Evolutionary conservation across 2,113 vertebrate genomes (phyloP), one percentile per base, ranked within the genome.

Genomic region (Indicator indicator): DNA sequence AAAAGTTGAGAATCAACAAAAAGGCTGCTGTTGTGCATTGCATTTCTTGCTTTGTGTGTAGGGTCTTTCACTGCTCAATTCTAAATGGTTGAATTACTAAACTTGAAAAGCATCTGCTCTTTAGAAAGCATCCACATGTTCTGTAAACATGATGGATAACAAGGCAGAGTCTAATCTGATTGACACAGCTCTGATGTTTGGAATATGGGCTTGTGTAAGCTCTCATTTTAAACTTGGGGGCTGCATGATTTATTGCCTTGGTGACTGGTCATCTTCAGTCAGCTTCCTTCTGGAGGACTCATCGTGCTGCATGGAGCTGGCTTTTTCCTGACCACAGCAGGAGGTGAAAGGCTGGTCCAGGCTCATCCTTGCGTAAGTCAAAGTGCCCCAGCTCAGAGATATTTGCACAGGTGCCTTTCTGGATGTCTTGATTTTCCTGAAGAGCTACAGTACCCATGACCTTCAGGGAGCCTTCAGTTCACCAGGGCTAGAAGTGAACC

Each of bases 91-190:
- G 95, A 94, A 85, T 96, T 94, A 94, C 77, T 96, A 92, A 95
- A 93, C 88, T 90, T 93, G 89, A 94, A 97, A 94, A 93, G 93
- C 89, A 93, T 83, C 91, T 97, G 95, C 94, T 95, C 85, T 87
- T 94, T 56, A 88, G 88, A 84, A 95, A 48, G 80, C 83, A 63
- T 93, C 94, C 86, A 24, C 70, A 16, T 74, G 75, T 79, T 58
- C 87, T 77, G 64, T 94, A 93, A 95, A 95, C 86, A 90, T 60
- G 94, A 92, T 82, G 82, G 91, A 89, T 96, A 96, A 94, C 59
- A 48, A 96, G 93, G 91, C 93, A 90, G 74, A 85, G 82, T 68
- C 91, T 95, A 85, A 90, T 95, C 86, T 92, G 81, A 80, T 70
- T 83, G 91, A 74, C 88, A 63, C 76, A 59, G 94, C 83, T 79